phyloP scores from a whole-genome alignment of 2,888 invertebrate genomes.

The Drosophila pegasa region DNA sequence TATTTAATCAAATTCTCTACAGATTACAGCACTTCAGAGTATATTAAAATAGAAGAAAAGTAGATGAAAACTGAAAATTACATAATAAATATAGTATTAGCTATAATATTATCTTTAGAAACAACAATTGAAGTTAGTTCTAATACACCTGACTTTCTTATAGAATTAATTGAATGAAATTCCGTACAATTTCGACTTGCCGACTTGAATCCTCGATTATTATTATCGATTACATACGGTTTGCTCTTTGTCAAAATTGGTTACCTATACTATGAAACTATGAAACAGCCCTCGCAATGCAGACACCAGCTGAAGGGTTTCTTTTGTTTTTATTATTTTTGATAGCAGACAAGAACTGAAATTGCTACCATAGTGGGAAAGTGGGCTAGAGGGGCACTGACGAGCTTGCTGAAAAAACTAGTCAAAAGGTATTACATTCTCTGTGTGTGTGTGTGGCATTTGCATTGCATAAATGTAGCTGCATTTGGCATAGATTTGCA shows the following conservation, averaged over 20 bases:
- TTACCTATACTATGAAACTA: background rate
- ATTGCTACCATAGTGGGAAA: conserved; percentile 9
- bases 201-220: background rate
- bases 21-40: no score
- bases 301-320: conserved; percentile 13
- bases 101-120: no score
- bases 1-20: no score
- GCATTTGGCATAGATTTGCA: conserved; percentile 77
- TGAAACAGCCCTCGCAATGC: conserved; percentile 28
- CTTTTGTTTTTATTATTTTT: conserved; percentile 18
- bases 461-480: conserved; percentile 69
- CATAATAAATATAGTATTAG: no score
- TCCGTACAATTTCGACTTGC: no score
- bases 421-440: conserved; percentile 60
- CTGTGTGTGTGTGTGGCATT: conserved; percentile 35
- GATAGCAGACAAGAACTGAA: conserved; percentile 29
- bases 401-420: conserved; percentile 27
- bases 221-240: background rate
- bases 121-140: no score
- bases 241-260: no score
- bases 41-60: no score
- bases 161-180: no score
- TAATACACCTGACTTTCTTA: no score
- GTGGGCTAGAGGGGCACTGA: background rate
- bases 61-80: no score